Percentiles rank a stretch among this genome's conserved stretches.
Evolutionary conservation across 2,888 invertebrate genomes (phyloP).

Genomic region (Rhagium mordax): DNA sequence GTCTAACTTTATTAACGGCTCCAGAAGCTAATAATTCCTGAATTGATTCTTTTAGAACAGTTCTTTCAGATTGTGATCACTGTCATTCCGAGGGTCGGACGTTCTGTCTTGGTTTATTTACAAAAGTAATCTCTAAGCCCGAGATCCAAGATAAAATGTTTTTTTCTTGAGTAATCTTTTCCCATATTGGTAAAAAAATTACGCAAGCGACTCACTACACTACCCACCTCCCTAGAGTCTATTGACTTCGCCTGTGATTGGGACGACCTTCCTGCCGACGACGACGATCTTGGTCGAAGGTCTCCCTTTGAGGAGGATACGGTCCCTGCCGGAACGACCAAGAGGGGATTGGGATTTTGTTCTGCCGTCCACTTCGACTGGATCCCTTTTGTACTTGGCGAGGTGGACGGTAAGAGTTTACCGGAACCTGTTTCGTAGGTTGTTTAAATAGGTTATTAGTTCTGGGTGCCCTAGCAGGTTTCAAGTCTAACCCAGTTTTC

Average conservation of each 20-base stretch:
- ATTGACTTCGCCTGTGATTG: background rate
- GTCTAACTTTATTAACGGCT: background rate
- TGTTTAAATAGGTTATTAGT: slow-evolving; percentile 20
- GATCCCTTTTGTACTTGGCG: slow-evolving; percentile 30
- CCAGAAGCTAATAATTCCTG: background rate
- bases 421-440: slow-evolving; percentile 13
- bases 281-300: background rate
- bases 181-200: background rate
- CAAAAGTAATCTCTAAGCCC: background rate
- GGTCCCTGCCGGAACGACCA: background rate
- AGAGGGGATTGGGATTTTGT: background rate
- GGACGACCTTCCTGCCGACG: background rate
- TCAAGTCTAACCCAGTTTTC: slow-evolving; percentile 2
- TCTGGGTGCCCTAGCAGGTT: background rate
- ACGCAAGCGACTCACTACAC: background rate
- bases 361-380: slow-evolving; percentile 35
- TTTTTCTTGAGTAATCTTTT: background rate
- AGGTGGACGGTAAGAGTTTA: slow-evolving; percentile 41
- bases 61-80: background rate
- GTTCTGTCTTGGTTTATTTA: background rate
- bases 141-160: background rate
- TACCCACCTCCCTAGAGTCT: background rate
- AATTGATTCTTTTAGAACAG: background rate
- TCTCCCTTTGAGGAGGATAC: background rate
- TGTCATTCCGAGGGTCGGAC: background rate